Evolutionary conservation across 2,113 vertebrate genomes (phyloP), one percentile per base, ranked within the genome.

Genomic region (Cisticola juncidis): DNA sequence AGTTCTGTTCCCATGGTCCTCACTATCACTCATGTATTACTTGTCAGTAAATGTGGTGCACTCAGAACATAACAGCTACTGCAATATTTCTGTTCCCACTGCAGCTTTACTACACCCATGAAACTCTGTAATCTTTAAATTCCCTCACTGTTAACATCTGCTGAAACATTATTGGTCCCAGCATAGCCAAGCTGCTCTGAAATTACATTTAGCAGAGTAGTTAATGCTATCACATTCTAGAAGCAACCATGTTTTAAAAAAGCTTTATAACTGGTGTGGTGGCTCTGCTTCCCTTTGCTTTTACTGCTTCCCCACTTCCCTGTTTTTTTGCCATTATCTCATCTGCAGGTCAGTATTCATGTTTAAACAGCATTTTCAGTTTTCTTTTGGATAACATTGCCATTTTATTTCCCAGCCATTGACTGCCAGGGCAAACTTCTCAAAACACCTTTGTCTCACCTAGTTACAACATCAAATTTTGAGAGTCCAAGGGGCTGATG

Each of bases 101-200:
- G 98, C 98, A 99, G 98, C 98, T 99, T 99, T 99, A 99, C 98
- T 98, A 97, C 98, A 98, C 98, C 98, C 98, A 97, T 98, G 99
- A 98, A 99, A 98, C 98, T 98, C 98, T 97, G 98, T 98, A 98
- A 99, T 99, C 98, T 99, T 99, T 99, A 99, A 99, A 99, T 98
- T 97, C 98, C 98, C 98, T 98, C 99, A 98, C 99, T 99, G 99
- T 99, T 99, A 99, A 99, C 99, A 99, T 99, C 99, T 99, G 99
- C 98, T 99, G 98, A 97, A 98, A 98, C 98, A 98, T 99, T 99
- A 99, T 98, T 98, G 98, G 98, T 99, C 99, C 99, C 99, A 97
- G 97, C 98, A 98, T 98, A 97, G 98, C 97, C 98, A 98, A 97
- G 98, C 98, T 98, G 98, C 98, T 98, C 97, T 97, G 98, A 98